Evolutionary conservation across 2,888 invertebrate species (phyloP).

Genomic region (Phengaris alcon): DNA sequence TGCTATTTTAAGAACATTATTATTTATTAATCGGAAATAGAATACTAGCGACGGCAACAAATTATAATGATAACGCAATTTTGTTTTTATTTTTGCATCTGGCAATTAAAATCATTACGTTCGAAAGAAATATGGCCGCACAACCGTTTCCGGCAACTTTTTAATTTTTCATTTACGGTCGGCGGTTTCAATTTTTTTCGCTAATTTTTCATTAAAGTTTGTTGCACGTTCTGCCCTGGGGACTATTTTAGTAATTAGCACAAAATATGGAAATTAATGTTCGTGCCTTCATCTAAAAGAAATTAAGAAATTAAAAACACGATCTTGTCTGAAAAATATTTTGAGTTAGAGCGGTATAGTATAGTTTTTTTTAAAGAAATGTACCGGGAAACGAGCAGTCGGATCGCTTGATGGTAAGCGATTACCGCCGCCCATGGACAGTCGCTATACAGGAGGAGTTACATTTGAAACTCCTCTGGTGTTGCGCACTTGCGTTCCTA

Average conservation of each 20-base stretch:
- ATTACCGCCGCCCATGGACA: too few relatives aligned
- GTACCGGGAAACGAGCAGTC: too few relatives aligned
- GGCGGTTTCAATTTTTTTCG: slow-evolving; percentile 63
- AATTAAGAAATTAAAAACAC: slow-evolving; percentile 24
- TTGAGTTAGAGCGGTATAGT: neutral
- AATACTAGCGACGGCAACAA: slow-evolving; percentile 27
- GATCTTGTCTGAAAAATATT: slow-evolving; percentile 1
- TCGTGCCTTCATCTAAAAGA: slow-evolving; percentile 18
- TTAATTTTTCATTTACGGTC: slow-evolving; percentile 72
- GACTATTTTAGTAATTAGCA: slow-evolving; percentile 51
- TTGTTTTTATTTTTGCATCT: slow-evolving; percentile 57
- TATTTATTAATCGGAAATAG: neutral
- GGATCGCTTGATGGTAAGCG: too few relatives aligned
- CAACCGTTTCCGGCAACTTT: slow-evolving; percentile 66
- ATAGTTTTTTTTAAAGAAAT: neutral
- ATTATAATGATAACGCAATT: slow-evolving; percentile 47
- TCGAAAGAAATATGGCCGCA: slow-evolving; percentile 61
- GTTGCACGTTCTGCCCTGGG: slow-evolving; percentile 54
- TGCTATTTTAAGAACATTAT: neutral
- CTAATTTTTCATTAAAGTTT: slow-evolving; percentile 72
- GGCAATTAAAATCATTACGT: slow-evolving; percentile 63
- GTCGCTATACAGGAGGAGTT: too few relatives aligned
- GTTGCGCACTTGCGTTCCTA: too few relatives aligned
- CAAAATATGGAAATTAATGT: slow-evolving; percentile 23
- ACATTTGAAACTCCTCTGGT: too few relatives aligned